phyloP scores from a whole-genome alignment of 2,797 vertebrate species.

The Allochrocebus solatus region DNA sequence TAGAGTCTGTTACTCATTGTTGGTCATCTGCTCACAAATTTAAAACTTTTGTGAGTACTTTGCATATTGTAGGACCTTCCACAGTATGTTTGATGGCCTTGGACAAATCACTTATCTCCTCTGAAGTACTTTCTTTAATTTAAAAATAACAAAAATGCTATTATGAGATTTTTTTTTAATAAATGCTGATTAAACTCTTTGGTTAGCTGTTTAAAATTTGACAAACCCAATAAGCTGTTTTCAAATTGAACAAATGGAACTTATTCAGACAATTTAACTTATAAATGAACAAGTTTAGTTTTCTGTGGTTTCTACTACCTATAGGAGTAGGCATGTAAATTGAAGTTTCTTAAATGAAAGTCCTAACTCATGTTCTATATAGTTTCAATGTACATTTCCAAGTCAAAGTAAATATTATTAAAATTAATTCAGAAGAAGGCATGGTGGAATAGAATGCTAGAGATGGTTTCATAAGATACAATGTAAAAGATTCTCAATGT shows the following conservation, averaged over 20 bases:
- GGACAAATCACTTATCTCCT: not conserved
- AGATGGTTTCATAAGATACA: not conserved
- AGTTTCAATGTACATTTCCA: not conserved
- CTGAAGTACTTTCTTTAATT: not conserved
- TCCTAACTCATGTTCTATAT: not conserved
- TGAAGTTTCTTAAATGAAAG: not conserved
- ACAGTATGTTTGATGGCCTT: not conserved
- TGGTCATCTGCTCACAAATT: not conserved
- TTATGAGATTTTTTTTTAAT: not conserved
- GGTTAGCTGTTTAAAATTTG: not conserved
- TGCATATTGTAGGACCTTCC: not conserved
- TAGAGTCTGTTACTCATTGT: constrained; percentile 27
- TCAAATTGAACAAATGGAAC: not conserved
- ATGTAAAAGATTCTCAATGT: not conserved
- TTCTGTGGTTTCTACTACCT: not conserved
- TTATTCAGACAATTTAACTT: not conserved
- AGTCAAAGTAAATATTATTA: not conserved
- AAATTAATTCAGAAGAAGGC: not conserved
- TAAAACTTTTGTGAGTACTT: not conserved
- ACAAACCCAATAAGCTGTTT: not conserved
- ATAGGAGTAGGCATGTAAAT: not conserved
- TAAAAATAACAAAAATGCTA: not conserved
- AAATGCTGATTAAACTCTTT: not conserved
- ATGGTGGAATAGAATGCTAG: not conserved
- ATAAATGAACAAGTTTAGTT: not conserved